Evolutionary conservation across 2,797 vertebrate species (phyloP).

Genomic region (Sitta carolinensis): DNA sequence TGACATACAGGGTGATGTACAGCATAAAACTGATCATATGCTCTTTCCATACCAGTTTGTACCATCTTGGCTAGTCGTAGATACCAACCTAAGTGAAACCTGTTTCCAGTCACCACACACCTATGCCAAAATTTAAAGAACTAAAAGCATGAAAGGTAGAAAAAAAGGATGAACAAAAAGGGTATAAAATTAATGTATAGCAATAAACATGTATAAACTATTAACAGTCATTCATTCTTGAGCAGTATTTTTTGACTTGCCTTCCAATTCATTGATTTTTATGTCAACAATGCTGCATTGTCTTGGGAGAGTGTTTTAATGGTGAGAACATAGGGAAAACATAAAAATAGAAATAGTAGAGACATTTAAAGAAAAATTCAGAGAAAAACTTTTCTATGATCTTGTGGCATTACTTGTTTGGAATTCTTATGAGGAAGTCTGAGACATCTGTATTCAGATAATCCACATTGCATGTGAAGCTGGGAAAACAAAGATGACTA

Average conservation of each 20-base stretch:
- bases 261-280: neutral
- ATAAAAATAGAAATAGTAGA: neutral
- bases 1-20: neutral
- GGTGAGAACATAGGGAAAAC: neutral
- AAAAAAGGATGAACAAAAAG: neutral
- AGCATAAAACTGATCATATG: neutral
- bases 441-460: constrained; percentile 15
- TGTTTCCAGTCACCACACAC: neutral
- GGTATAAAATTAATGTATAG: neutral
- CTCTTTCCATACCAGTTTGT: neutral
- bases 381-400: neutral
- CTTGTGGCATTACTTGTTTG: neutral
- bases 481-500: constrained; percentile 19
- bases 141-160: neutral
- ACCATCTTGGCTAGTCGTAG: neutral
- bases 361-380: neutral
- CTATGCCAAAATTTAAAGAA: neutral
- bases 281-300: neutral
- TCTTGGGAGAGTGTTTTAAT: neutral
- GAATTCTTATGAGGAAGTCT: constrained; percentile 4
- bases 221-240: neutral
- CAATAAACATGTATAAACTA: neutral
- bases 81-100: neutral
- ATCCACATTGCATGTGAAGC: neutral
- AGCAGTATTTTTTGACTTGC: neutral